These are phyloP conservation scores for Cryptoprocta ferox DNA, from an alignment of 2,797 vertebrate genomes.

Conservation along the genomic window DNA sequence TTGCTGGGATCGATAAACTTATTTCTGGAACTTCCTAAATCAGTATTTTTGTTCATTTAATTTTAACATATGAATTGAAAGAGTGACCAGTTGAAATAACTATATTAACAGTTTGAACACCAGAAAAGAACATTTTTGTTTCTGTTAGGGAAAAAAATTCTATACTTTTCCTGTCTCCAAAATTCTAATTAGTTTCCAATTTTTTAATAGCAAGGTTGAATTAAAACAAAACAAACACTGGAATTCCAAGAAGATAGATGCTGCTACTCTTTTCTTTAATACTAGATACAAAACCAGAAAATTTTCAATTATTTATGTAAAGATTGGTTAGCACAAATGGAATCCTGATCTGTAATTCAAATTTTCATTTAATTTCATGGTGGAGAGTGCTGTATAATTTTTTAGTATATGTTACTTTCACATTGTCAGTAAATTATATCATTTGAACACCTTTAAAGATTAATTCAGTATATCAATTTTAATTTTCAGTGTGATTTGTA, in stretches of 20 bases:
- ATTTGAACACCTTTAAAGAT: conserved; percentile 28
- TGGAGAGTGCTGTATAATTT: background rate
- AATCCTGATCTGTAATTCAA: background rate
- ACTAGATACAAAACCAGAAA: conserved; percentile 32
- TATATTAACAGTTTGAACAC: background rate
- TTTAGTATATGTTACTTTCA: background rate
- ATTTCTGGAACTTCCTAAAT: background rate
- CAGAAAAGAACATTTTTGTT: background rate
- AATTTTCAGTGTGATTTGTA: conserved; percentile 60
- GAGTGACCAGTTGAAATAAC: background rate
- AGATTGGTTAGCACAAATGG: background rate
- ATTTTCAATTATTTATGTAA: background rate
- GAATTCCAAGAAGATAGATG: background rate
- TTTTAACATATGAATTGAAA: background rate
- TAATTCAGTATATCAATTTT: conserved; percentile 19
- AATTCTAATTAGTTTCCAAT: background rate
- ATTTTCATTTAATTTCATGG: background rate
- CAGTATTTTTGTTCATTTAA: background rate
- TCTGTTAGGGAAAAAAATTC: background rate
- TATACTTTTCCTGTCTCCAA: background rate
- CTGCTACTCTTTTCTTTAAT: background rate
- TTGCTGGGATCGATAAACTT: background rate
- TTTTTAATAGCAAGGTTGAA: conserved; percentile 16
- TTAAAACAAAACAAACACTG: background rate
- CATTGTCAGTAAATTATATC: background rate